Percentiles rank a stretch among this genome's conserved stretches.
Evolutionary conservation across 2,797 vertebrate species (phyloP).

Genomic region (Morelia viridis): DNA sequence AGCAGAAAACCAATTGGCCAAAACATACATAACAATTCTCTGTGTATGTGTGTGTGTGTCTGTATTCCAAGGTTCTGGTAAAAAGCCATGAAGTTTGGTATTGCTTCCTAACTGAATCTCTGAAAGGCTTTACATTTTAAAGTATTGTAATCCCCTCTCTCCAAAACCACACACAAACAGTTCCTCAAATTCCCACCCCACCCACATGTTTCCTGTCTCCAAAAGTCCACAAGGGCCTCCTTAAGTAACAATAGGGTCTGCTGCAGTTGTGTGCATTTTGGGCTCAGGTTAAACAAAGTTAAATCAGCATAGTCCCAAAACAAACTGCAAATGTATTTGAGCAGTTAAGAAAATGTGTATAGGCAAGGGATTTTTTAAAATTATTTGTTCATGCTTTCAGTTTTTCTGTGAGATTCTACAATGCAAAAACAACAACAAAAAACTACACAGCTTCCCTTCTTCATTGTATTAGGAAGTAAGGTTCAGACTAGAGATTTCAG

Average conservation of each 20-base stretch:
- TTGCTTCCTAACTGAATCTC: background rate
- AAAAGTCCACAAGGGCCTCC: conserved; percentile 2
- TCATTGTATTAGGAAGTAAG: background rate
- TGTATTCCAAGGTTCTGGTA: background rate
- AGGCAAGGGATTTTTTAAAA: conserved; percentile 14
- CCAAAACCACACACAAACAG: background rate
- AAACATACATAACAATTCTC: background rate
- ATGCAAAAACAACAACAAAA: background rate
- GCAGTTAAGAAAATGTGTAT: conserved; percentile 38
- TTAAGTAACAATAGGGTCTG: background rate
- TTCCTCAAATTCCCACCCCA: background rate
- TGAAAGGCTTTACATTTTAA: conserved; percentile 3
- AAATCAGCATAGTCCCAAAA: conserved; percentile 23
- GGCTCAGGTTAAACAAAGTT: conserved; percentile 25
- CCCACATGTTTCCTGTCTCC: background rate
- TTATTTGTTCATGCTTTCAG: conserved; percentile 47
- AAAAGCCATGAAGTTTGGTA: background rate
- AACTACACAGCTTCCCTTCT: background rate
- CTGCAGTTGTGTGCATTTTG: background rate
- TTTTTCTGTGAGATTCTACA: conserved; percentile 19
- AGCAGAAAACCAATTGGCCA: background rate
- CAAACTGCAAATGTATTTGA: conserved; percentile 34
- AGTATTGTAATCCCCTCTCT: background rate
- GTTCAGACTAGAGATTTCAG: background rate
- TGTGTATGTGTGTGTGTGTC: background rate